Evolutionary conservation across 2,113 vertebrate species (phyloP), one percentile per base, ranked within the genome.

Genomic region (Chionis minor): DNA sequence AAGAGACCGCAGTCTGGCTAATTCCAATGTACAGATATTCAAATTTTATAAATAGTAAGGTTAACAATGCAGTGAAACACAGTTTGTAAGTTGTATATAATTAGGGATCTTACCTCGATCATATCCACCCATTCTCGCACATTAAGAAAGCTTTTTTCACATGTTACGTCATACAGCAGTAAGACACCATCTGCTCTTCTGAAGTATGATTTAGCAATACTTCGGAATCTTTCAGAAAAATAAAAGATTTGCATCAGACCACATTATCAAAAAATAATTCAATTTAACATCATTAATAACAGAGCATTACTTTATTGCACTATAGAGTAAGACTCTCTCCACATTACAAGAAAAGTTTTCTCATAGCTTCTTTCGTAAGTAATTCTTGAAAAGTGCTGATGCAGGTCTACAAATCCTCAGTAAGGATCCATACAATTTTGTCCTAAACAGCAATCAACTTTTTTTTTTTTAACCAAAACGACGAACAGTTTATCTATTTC

Each of bases 181-280:
- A 99, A 97, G 70, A 99, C 99, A 7, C 99, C 99, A 58, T 99
- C 99, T 14, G 99, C 99, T 94, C 98, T 99, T 69, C 99, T 98
- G 96, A 99, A 99, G 94, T 99, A 99, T 3, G 99, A 99, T 96
- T 99, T 99, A 28, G 99, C 99, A 90, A 99, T 99, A 94, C 99
- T 99, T 88, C 99, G 98, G 96, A 99, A 99, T 95, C 99, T 99
- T 97, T 79, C 16, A 61, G 13, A 19, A 35, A 78, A 74, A 74
- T 95, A 59, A 35, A 61, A 78, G 6, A 69, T 18, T 54, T 82
- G 17, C 33, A 42, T 77, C 85, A 82, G 61, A 14, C 10, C 18
- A 85, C 20, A 66, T 51, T 84, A 80, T 33, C 15, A 73, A 77
- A 77, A 70, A 49, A 81, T 0, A 51, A 30, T 47, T 75, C 21